Conservation (phyloP, 2,888 invertebrate species). For the Acleris literana region DNA sequence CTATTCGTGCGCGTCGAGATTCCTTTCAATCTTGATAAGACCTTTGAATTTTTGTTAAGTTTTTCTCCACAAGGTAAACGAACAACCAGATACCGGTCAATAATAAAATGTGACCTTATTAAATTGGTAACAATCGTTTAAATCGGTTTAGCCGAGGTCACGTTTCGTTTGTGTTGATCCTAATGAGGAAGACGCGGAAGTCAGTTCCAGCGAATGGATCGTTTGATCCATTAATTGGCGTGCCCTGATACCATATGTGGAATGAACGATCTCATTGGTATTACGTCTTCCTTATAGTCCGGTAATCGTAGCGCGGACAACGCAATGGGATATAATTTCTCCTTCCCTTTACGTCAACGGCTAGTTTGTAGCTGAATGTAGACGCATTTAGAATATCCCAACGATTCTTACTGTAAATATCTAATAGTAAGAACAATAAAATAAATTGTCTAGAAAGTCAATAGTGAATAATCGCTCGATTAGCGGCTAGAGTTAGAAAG, state of each 20-base stretch:
- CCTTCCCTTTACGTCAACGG: slow-evolving; percentile 1
- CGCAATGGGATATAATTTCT: slow-evolving; percentile 16
- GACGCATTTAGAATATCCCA: neutral
- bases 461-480: slow-evolving; percentile 52
- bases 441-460: slow-evolving; percentile 54
- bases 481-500: slow-evolving; percentile 48
- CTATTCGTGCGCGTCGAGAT: slow-evolving; percentile 52
- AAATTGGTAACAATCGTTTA: slow-evolving; percentile 30
- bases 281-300: slow-evolving; percentile 29
- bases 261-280: slow-evolving; percentile 22
- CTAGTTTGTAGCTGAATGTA: neutral
- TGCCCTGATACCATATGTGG: slow-evolving; percentile 26
- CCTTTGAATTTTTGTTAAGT: slow-evolving; percentile 51
- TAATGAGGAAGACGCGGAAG: slow-evolving; percentile 29
- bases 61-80: slow-evolving; percentile 44
- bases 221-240: slow-evolving; percentile 34
- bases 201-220: slow-evolving; percentile 31
- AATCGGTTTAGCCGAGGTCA: slow-evolving; percentile 37
- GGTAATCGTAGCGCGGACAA: slow-evolving; percentile 20
- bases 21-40: slow-evolving; percentile 56
- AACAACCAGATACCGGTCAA: slow-evolving; percentile 21
- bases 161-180: slow-evolving; percentile 13
- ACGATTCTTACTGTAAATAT: neutral
- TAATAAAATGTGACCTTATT: slow-evolving; percentile 43
- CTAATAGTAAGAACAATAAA: slow-evolving; percentile 33